Conservation (phyloP, 2,888 invertebrate species). For the Andrena dorsata region DNA sequence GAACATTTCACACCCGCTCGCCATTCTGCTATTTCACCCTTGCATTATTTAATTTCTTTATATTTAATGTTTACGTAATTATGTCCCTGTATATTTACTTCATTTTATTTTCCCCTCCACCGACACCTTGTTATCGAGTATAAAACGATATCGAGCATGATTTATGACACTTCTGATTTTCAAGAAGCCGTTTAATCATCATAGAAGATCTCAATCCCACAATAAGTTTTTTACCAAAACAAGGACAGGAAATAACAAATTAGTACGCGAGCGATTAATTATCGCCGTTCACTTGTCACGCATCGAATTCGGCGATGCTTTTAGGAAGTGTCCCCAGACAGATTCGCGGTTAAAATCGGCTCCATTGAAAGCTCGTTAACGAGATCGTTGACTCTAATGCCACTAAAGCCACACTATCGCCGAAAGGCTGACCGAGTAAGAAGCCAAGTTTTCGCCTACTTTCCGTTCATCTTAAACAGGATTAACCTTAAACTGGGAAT, state of each 20-base stretch:
- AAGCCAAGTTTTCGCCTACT: slow-evolving; percentile 79
- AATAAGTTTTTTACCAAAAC: background rate
- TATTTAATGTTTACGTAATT: too few relatives aligned
- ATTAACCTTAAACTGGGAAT: slow-evolving; percentile 80
- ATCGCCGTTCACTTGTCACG: background rate
- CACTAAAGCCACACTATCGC: slow-evolving; percentile 75
- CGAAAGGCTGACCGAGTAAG: slow-evolving; percentile 76
- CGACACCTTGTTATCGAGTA: background rate
- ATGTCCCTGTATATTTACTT: too few relatives aligned
- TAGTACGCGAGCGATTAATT: background rate
- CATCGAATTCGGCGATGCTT: slow-evolving; percentile 9
- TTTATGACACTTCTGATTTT: slow-evolving; percentile 34
- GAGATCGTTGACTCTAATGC: slow-evolving; percentile 78
- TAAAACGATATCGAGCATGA: slow-evolving; percentile 21
- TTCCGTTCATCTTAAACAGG: slow-evolving; percentile 79
- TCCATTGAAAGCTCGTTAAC: slow-evolving; percentile 78
- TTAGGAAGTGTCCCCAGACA: slow-evolving; percentile 39
- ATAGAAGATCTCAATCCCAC: background rate
- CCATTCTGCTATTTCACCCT: too few relatives aligned
- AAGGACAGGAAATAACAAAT: background rate
- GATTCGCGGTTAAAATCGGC: slow-evolving; percentile 58
- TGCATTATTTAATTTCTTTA: too few relatives aligned
- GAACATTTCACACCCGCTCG: too few relatives aligned
- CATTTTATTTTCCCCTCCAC: too few relatives aligned
- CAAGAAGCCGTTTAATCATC: slow-evolving; percentile 11